Percentiles rank a stretch among this genome's conserved stretches.
These are phyloP conservation scores for Mormyrus lacerda DNA, from an alignment of 2,113 vertebrate species.

Conservation along the genomic window DNA sequence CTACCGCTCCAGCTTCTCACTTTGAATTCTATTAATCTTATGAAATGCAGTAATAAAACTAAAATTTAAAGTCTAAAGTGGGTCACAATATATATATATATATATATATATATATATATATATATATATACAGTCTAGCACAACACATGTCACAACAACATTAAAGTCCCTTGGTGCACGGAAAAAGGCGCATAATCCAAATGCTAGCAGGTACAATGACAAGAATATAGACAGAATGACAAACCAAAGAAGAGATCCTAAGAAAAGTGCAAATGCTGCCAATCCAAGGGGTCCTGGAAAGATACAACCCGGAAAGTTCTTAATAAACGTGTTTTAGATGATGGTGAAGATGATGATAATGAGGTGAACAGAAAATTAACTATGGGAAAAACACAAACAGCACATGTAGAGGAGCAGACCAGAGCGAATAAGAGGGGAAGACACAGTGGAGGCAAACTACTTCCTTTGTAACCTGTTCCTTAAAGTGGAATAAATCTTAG, in stretches of 20 bases:
- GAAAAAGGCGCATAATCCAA: neutral
- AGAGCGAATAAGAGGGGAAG: neutral
- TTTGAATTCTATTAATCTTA: neutral
- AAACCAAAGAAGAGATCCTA: neutral
- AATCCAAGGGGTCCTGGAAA: neutral
- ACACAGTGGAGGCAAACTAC: neutral
- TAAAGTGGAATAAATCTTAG: neutral
- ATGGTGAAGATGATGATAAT: neutral
- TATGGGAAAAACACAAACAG: neutral
- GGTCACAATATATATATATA: neutral
- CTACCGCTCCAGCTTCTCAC: neutral
- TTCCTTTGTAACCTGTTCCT: neutral
- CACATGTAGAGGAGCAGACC: neutral
- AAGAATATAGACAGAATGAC: neutral
- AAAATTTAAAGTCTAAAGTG: neutral
- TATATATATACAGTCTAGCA: neutral
- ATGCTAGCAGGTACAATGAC: neutral
- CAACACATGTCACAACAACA: neutral
- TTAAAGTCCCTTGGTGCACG: neutral
- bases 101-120: neutral
- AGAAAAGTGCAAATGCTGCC: neutral
- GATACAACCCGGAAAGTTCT: neutral
- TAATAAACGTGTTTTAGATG: neutral
- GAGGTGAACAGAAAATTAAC: neutral
- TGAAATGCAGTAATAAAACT: neutral